Evolutionary conservation across 92 coral and sea anemone genomes (phyloP), one percentile per base, ranked within the genome.

Genomic region (Virgularia gustaviana): DNA sequence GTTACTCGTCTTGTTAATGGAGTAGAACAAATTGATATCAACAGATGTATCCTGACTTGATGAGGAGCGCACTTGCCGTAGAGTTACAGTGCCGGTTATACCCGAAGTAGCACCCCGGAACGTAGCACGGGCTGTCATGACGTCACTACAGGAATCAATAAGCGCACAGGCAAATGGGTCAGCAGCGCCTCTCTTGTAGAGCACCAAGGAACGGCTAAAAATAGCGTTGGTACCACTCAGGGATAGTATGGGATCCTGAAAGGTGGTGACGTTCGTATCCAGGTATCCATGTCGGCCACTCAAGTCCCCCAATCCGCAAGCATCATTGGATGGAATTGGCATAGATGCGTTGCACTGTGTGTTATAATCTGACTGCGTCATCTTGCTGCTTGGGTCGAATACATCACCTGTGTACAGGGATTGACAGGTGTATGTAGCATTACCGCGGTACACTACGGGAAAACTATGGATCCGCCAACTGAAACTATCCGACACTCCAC

Each of bases 371-470:
- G 36, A 64, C 24, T 22, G 15, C 28, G 58, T 43, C 29, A 76
- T 79, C 73, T 80, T 78, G 9, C 36, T 71, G 9, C 70, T 76
- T 0, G 98, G 98, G 62, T 92, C 88, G 59, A 58, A 89, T 7
- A 89, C 38, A 11, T 36, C 62, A 55, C 96, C 96, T 43, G 82
- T 76, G 28, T 82, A 84, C 45, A 16, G n/a, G 47, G 54, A 63
- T 38, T 65, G 70, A 67, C 97, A 91, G 58, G 87, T 89, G 37
- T 72, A 56, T 20, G 56, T 73, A 30, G 87, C 85, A 51, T 85
- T 86, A 15, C 98, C 98, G 33, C 84, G 43, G 82, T 92, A 92
- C 29, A 89, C 79, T 79, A 92, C 83, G 3, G 98, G 98, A 13
- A 86, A 76, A 18, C 63, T 65, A 38, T 83, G 94, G 36, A 92